Base-by-base conservation (phyloP, 2,113 vertebrate species). In the Pholis gunnellus region DNA sequence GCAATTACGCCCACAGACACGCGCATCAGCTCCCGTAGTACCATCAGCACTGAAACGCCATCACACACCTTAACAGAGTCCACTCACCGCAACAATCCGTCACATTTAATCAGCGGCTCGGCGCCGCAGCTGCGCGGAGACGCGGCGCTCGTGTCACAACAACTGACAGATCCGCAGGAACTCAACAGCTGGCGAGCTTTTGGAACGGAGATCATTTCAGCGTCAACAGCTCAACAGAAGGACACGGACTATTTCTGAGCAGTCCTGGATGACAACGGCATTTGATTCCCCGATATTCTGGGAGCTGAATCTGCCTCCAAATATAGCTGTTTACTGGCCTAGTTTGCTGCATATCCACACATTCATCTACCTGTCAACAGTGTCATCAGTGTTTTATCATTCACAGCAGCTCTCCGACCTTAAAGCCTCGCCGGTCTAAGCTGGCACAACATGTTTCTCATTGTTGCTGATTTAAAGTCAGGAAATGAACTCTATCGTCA, bases 301-400 rank as follows among this genome's bases (percentile, higher is more conserved):
- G 83, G 77, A 88, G 40, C 54, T 80, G 77, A 76, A 25, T 72
- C 20, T 71, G 40, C 40, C 72, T 70, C 75, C 67, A 81, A 60
- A 75, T 72, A 73, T 46, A 87, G 82, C 63, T 72, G 79, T 82
- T 82, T 73, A 81, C 83, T 78, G 79, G 66, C 15, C 44, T 34
- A n/a, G 61, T 81, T 65, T 54, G 25, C 46, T 13, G 14, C 36
- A 70, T 13, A 71, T 27, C 29, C 78, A 77, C 34, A 66, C 29
- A 84, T 46, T 36, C 5, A 44, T 75, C 71, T n/a, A 44, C 31
- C n/a, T 36, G 50, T 85, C 65, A 77, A 44, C 36, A 29, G 36
- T 17, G 29, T 57, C 46, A 44, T 57, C 64, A 59, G 15, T 20
- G 56, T 31, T 65, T 36, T 11, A 8, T 46, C 20, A 27, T 54